phyloP scores from a whole-genome alignment of 2,113 vertebrate genomes.

The Barnardius zonarius region DNA sequence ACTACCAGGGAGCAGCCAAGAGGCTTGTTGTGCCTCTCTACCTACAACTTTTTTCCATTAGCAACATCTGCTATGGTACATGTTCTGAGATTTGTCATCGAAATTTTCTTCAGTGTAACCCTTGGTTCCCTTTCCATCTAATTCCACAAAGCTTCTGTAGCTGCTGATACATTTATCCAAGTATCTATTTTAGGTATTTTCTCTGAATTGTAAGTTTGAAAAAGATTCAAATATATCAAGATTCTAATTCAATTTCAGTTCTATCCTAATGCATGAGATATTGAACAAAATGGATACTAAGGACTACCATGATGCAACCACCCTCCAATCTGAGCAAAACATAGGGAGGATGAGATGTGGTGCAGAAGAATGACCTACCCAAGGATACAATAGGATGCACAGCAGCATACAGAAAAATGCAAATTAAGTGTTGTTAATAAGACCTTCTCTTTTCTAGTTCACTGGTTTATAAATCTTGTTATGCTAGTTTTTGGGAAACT shows the following conservation, averaged over 20 bases:
- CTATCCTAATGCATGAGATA: not conserved
- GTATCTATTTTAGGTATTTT: not conserved
- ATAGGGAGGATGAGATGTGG: not conserved
- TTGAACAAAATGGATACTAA: not conserved
- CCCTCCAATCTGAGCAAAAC: not conserved
- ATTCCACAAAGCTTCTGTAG: not conserved
- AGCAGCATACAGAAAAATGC: not conserved
- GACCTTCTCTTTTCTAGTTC: not conserved
- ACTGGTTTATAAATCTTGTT: not conserved
- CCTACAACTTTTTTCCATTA: not conserved
- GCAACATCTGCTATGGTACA: not conserved
- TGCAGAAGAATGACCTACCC: not conserved
- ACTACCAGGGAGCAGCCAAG: not conserved
- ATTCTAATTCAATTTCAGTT: not conserved
- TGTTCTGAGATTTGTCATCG: not conserved
- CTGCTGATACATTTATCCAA: not conserved
- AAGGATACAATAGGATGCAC: not conserved
- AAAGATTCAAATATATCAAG: not conserved
- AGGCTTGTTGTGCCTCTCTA: not conserved
- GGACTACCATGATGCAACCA: not conserved
- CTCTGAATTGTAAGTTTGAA: not conserved
- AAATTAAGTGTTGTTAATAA: not conserved
- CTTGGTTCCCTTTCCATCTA: not conserved
- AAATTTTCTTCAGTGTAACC: not conserved
- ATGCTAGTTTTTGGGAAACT: not conserved